Conservation (phyloP, 2,797 vertebrate species). For the Xerus rutilus region DNA sequence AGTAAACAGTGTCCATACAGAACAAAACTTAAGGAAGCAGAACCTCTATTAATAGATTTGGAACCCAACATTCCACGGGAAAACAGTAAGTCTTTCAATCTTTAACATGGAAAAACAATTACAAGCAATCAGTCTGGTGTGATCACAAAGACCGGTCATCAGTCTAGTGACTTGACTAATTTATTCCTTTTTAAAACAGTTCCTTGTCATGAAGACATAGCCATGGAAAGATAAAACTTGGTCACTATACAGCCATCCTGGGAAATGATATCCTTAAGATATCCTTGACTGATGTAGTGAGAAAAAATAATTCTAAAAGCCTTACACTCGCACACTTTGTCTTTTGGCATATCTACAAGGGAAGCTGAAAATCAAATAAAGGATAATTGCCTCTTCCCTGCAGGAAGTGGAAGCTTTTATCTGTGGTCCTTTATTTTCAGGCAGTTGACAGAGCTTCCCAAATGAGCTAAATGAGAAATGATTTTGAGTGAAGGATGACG, state of each 20-base stretch:
- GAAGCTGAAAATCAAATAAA: slow-evolving; percentile 56
- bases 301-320: slow-evolving; percentile 52
- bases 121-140: neutral
- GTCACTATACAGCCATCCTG: neutral
- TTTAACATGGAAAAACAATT: slow-evolving; percentile 46
- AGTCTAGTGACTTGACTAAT: neutral
- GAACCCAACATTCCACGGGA: neutral
- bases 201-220: neutral
- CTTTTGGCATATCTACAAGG: slow-evolving; percentile 44
- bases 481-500: slow-evolving; percentile 9
- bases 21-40: neutral
- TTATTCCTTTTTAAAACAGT: slow-evolving; percentile 21
- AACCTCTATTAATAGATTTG: neutral
- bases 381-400: slow-evolving; percentile 46
- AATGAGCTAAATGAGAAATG: slow-evolving; percentile 43
- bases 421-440: slow-evolving; percentile 34
- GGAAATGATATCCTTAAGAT: slow-evolving; percentile 44
- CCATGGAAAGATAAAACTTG: neutral
- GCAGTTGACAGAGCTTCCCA: slow-evolving; percentile 17
- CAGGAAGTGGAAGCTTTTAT: slow-evolving; percentile 5
- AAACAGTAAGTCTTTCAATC: neutral
- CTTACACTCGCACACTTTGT: slow-evolving; percentile 7
- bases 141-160: neutral
- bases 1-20: neutral
- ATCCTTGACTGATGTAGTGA: neutral